phyloP scores from a whole-genome alignment of 2,888 invertebrate genomes.

The Deroplatys truncata region DNA sequence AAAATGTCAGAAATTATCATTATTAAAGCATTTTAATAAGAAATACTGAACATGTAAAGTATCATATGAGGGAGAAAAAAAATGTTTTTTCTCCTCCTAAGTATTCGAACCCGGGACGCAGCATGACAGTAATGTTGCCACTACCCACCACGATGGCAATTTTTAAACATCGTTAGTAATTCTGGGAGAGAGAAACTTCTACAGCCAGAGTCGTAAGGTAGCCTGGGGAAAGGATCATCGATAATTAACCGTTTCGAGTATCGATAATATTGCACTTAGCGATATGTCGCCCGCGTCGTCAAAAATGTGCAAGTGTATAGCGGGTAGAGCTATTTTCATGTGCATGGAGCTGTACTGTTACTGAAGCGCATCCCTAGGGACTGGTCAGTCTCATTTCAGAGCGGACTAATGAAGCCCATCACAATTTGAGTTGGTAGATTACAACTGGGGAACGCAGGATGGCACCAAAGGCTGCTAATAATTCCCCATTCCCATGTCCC shows the following conservation, averaged over 20 bases:
- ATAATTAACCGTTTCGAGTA: background rate
- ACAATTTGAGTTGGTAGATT: conserved; percentile 32
- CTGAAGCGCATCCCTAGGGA: conserved; percentile 20
- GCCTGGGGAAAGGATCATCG: too few species aligned
- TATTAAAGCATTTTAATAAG: too few species aligned
- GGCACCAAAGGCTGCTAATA: conserved; percentile 31
- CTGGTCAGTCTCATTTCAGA: conserved; percentile 31
- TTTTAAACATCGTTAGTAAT: too few species aligned
- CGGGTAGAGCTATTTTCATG: conserved; percentile 4
- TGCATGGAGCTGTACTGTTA: conserved; percentile 5
- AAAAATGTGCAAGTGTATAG: background rate
- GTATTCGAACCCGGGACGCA: too few species aligned
- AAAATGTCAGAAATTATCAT: too few species aligned
- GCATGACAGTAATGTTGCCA: too few species aligned
- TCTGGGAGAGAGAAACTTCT: too few species aligned
- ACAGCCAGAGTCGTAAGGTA: too few species aligned
- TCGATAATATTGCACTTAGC: background rate
- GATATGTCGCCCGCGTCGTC: background rate
- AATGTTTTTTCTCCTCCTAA: too few species aligned
- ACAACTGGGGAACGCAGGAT: conserved; percentile 28
- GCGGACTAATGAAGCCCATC: conserved; percentile 31
- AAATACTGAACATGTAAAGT: too few species aligned
- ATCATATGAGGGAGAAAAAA: too few species aligned
- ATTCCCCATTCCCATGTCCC: conserved; percentile 24
- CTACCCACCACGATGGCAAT: too few species aligned